These are phyloP conservation scores for Myopa testacea DNA, from an alignment of 2,888 invertebrate species.

Conservation along the genomic window DNA sequence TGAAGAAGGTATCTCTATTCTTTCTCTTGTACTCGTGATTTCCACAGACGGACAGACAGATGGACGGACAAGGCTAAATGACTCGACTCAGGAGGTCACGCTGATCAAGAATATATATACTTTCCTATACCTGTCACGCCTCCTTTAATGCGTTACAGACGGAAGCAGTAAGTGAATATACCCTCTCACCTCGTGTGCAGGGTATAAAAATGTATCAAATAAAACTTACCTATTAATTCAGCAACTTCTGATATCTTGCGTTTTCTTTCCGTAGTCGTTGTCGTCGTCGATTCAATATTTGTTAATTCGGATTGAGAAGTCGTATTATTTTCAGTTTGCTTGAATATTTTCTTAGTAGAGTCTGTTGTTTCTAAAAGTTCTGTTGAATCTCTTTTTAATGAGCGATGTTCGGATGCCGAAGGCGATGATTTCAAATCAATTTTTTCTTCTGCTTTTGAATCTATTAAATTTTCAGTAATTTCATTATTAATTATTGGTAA, in stretches of 20 bases:
- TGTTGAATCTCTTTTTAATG: background rate
- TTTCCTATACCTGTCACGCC: no score
- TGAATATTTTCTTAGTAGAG: constrained; percentile 25
- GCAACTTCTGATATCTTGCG: constrained; percentile 12
- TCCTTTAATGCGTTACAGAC: no score
- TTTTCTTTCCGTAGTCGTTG: background rate
- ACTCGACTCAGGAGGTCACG: no score
- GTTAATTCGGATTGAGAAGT: background rate
- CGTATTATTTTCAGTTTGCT: constrained; percentile 3
- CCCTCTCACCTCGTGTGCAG: no score
- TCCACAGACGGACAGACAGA: no score
- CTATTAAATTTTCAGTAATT: background rate
- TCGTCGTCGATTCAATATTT: no score
- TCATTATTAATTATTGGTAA: background rate
- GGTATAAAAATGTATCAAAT: background rate
- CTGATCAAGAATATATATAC: no score
- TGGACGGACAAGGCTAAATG: no score
- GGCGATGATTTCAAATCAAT: background rate
- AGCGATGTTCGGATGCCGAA: background rate
- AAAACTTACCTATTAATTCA: constrained; percentile 24
- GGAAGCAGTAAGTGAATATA: no score
- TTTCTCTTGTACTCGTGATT: no score
- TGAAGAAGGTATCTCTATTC: no score
- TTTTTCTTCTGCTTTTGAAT: constrained; percentile 19
- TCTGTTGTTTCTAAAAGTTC: constrained; percentile 1